Evolutionary conservation across 2,113 vertebrate species (phyloP).

Genomic region (Spermophilus dauricus): DNA sequence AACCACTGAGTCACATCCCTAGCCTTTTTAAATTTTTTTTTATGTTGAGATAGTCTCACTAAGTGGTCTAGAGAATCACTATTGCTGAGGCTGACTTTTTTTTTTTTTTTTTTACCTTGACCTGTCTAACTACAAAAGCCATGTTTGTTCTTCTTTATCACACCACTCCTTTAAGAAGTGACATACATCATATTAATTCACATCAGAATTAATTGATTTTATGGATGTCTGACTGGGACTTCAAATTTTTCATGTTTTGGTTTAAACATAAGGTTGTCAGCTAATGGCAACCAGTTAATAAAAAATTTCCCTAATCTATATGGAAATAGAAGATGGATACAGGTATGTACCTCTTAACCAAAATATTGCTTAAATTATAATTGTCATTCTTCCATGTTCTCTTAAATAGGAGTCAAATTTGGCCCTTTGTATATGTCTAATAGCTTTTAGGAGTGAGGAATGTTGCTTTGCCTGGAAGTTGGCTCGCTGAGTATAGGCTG

Average conservation of each 20-base stretch:
- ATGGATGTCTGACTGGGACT: background rate
- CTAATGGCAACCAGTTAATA: background rate
- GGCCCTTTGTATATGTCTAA: background rate
- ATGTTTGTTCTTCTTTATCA: background rate
- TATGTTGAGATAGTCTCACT: too few relatives aligned
- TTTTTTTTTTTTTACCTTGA: background rate
- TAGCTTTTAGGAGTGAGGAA: slow-evolving; percentile 27
- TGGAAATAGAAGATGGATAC: background rate
- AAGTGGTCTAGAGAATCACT: too few relatives aligned
- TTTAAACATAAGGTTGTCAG: background rate
- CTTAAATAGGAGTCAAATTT: slow-evolving; percentile 64
- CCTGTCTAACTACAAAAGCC: background rate
- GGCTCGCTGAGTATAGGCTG: background rate
- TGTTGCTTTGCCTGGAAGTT: slow-evolving; percentile 32
- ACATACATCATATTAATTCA: background rate
- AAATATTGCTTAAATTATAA: slow-evolving; percentile 57
- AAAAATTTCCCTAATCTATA: background rate
- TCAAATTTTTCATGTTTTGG: background rate
- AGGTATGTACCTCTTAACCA: slow-evolving; percentile 10
- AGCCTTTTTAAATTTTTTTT: too few relatives aligned
- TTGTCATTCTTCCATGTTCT: background rate
- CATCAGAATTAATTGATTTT: background rate
- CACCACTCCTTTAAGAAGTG: too few relatives aligned
- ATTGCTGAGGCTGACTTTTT: too few relatives aligned
- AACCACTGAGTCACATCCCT: too few relatives aligned